Base-by-base conservation (phyloP, 2,113 vertebrate genomes). In the Forbesichthys agassizii region DNA sequence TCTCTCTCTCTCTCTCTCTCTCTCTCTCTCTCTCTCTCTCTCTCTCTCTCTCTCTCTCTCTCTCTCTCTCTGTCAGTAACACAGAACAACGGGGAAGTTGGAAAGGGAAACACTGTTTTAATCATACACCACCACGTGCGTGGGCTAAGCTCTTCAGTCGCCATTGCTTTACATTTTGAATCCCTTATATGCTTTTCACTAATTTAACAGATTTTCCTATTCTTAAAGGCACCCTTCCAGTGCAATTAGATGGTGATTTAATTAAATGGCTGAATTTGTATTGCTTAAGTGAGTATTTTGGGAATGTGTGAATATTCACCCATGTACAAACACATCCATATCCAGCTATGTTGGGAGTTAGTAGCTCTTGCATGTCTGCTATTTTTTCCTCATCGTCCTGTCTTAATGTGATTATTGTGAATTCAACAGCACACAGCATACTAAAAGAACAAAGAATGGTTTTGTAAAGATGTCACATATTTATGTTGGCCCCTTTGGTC, bases 61-160 rank as follows among this genome's bases (percentile, higher is more conserved):
- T 81, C 76, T 86, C 80, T 81, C 71, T 49, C 81, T 36, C 0
- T 3, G 12, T 14, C 49, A 12, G 49, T 3, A 12, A 12, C 73
- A 52, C 18, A 59, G 56, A 27, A 27, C 9, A 3, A 54, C 3
- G 9, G 68, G 70, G 57, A 69, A 47, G 58, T 66, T 57, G 66
- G 72, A 90, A 85, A 79, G 81, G 71, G 72, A 80, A 80, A 78
- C 18, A 7, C 76, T 87, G 71, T 77, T 78, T 83, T 78, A 87
- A 86, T 80, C 80, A 88, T 89, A 78, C 48, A 49, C 49, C 11
- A 11, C 83, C 69, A 59, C 61, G 59, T 65, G 65, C 72, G 62
- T 65, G 68, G 64, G 81, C 81, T 87, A 65, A 69, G 79, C 69
- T 68, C 63, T 67, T 75, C 2, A 55, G 51, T 61, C 16, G 67